These are phyloP conservation scores for Philaenus spumarius DNA, from an alignment of 1,140 invertebrate species.

Conservation along the genomic window DNA sequence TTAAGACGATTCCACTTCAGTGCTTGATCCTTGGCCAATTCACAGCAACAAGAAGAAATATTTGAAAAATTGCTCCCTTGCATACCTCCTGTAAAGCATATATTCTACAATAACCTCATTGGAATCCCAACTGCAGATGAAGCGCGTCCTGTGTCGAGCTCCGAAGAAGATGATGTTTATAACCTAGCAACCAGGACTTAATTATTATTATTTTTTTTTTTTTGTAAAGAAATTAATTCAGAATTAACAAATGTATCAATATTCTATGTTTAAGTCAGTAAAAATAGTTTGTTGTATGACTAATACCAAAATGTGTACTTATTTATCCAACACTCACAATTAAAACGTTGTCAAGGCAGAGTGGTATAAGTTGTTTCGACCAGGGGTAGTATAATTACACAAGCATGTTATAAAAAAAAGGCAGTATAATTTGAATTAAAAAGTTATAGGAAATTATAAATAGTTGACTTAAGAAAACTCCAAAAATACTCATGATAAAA, in stretches of 20 bases:
- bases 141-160: conserved; percentile 7
- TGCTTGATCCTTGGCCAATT: conserved; percentile 11
- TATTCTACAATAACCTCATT: conserved; percentile 22
- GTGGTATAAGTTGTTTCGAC: conserved; percentile 15
- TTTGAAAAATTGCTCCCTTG: conserved; percentile 20
- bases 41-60: conserved; percentile 19
- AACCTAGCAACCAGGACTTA: too few species aligned
- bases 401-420: too few species aligned
- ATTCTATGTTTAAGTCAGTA: neutral
- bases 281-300: conserved; percentile 3
- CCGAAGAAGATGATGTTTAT: conserved; percentile 11
- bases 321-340: conserved; percentile 1
- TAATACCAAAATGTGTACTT: conserved; percentile 3
- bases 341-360: conserved; percentile 13
- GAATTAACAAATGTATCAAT: neutral
- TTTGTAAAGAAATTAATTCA: neutral
- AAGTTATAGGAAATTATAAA: neutral
- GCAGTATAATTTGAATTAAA: conserved; percentile 12
- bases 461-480: neutral
- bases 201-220: neutral
- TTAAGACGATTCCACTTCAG: conserved; percentile 10
- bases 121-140: conserved; percentile 6
- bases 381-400: too few species aligned
- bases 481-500: neutral
- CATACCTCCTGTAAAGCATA: conserved; percentile 24